Evolutionary conservation across 2,888 invertebrate genomes (phyloP).

Genomic region (Hydropsyche betteni): DNA sequence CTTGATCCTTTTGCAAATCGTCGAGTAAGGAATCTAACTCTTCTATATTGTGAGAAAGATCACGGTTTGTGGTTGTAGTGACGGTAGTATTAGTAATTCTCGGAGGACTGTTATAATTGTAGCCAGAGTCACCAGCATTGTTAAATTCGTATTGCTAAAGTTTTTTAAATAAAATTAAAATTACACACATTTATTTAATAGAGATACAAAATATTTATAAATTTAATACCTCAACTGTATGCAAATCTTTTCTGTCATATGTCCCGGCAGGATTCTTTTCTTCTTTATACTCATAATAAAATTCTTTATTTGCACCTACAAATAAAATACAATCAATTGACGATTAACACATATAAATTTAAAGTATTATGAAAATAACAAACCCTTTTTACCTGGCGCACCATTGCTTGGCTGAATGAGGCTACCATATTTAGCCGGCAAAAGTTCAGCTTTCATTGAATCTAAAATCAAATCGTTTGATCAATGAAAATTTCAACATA

Average conservation of each 20-base stretch:
- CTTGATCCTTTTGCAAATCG: conserved; percentile 72
- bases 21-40: conserved; percentile 79
- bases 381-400: conserved; percentile 40
- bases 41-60: conserved; percentile 72
- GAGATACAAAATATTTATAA: not conserved
- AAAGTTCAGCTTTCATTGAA: conserved; percentile 63
- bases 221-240: conserved; percentile 60
- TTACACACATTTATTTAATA: not conserved
- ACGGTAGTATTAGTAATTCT: conserved; percentile 52
- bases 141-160: conserved; percentile 62
- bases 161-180: not conserved
- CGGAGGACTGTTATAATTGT: conserved; percentile 24
- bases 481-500: not conserved
- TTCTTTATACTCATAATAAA: conserved; percentile 66
- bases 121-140: conserved; percentile 28
- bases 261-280: conserved; percentile 64
- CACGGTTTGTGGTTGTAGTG: conserved; percentile 59
- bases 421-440: conserved; percentile 64
- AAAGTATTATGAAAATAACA: not conserved
- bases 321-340: conserved; percentile 15
- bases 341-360: not conserved
- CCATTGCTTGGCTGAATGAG: conserved; percentile 56
- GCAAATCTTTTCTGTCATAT: conserved; percentile 64
- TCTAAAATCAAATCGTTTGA: conserved; percentile 55
- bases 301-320: conserved; percentile 59